phyloP scores from a whole-genome alignment of 2,113 vertebrate genomes.

The Nothoprocta pentlandii region DNA sequence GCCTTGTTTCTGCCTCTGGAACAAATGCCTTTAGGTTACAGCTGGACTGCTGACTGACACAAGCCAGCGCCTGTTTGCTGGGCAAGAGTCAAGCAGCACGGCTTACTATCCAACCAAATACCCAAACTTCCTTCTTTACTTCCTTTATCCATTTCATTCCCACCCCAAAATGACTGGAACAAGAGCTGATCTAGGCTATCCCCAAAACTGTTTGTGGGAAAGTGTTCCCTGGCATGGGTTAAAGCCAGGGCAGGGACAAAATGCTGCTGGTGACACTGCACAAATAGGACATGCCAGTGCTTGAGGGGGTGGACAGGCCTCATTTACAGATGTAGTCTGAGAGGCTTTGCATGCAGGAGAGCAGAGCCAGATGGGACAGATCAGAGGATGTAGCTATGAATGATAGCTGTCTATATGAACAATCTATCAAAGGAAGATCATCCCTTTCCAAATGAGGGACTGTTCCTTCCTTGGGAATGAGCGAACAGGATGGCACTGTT shows the following conservation, averaged over 20 bases:
- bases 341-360: background rate
- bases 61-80: fast-evolving
- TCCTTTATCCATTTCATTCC: background rate
- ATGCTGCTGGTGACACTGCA: fast-evolving
- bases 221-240: background rate
- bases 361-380: background rate
- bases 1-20: background rate
- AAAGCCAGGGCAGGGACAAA: background rate
- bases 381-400: no score
- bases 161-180: background rate
- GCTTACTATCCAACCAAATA: background rate
- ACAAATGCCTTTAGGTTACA: background rate
- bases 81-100: fast-evolving
- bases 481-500: background rate
- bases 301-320: background rate
- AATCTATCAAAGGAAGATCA: background rate
- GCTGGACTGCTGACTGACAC: background rate
- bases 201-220: background rate
- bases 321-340: background rate
- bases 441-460: background rate
- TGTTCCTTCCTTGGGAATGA: no score
- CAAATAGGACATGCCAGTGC: background rate
- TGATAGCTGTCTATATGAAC: no score
- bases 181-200: background rate
- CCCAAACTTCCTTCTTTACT: background rate